Evolutionary conservation across 2,888 invertebrate genomes (phyloP).

Genomic region (Agonum fuliginosum): DNA sequence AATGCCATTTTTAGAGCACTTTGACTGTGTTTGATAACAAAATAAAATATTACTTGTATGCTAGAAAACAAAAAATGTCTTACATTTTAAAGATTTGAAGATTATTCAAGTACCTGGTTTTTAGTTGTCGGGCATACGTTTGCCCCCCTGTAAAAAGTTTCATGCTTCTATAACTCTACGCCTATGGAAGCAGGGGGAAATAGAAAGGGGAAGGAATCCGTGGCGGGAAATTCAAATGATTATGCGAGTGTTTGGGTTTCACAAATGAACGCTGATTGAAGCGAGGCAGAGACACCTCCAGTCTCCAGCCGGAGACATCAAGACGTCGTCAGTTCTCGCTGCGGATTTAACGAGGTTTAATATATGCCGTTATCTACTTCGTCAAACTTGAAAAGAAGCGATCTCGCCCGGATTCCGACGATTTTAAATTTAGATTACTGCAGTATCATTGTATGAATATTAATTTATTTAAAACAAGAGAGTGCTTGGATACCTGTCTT

Average conservation of each 20-base stretch:
- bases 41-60: no score
- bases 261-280: conserved; percentile 56
- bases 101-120: no score
- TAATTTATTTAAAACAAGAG: conserved; percentile 59
- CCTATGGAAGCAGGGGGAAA: neutral
- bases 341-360: conserved; percentile 52
- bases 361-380: conserved; percentile 53
- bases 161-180: no score
- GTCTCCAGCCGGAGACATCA: conserved; percentile 3
- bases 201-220: neutral
- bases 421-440: conserved; percentile 60
- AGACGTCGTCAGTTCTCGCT: conserved; percentile 28
- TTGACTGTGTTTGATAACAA: no score
- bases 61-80: no score
- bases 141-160: no score
- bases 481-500: conserved; percentile 51
- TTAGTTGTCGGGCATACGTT: no score
- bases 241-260: conserved; percentile 51
- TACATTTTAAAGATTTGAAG: no score
- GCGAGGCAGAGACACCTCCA: conserved; percentile 35
- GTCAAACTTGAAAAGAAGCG: conserved; percentile 56
- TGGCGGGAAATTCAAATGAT: conserved; percentile 54
- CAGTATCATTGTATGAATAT: conserved; percentile 60
- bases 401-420: conserved; percentile 26
- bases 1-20: no score